phyloP scores from a whole-genome alignment of 2,113 vertebrate species.

The Crotalus tigris region DNA sequence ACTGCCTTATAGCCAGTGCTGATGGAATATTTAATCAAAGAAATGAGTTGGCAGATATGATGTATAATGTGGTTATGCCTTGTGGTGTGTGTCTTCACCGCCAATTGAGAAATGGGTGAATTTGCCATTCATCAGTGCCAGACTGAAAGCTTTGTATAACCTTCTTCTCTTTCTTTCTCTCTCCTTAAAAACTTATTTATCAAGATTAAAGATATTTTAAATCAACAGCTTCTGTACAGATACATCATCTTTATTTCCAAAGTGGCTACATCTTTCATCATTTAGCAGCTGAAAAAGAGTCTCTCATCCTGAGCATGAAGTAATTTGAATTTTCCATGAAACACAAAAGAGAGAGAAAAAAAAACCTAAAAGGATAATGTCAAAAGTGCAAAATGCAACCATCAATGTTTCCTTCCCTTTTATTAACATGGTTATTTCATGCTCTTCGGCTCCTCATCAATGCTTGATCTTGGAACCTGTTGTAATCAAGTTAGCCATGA shows the following conservation, averaged over 20 bases:
- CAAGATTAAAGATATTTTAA: slow-evolving; percentile 77
- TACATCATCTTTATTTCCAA: slow-evolving; percentile 68
- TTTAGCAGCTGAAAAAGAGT: slow-evolving; percentile 51
- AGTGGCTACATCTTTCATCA: slow-evolving; percentile 65
- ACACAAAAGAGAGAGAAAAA: neutral
- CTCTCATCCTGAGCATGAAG: slow-evolving; percentile 24
- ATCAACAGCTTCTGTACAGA: slow-evolving; percentile 70
- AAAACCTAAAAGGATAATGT: neutral
- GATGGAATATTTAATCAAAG: slow-evolving; percentile 87
- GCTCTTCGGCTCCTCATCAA: neutral
- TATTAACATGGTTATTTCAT: neutral
- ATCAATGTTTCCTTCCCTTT: neutral
- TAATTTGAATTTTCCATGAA: slow-evolving; percentile 2
- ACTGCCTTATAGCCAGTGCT: slow-evolving; percentile 69
- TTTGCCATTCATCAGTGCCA: slow-evolving; percentile 72
- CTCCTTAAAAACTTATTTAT: slow-evolving; percentile 67
- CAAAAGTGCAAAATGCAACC: slow-evolving; percentile 8
- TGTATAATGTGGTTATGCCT: slow-evolving; percentile 70
- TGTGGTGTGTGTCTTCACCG: slow-evolving; percentile 60
- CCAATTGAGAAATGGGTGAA: slow-evolving; percentile 71
- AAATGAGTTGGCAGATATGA: slow-evolving; percentile 80
- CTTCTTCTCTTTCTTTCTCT: slow-evolving; percentile 57
- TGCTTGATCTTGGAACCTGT: neutral
- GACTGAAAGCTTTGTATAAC: slow-evolving; percentile 75
- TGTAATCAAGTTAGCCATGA: neutral